Conservation (phyloP, 2,797 vertebrate species). For the Propithecus deckenii region DNA sequence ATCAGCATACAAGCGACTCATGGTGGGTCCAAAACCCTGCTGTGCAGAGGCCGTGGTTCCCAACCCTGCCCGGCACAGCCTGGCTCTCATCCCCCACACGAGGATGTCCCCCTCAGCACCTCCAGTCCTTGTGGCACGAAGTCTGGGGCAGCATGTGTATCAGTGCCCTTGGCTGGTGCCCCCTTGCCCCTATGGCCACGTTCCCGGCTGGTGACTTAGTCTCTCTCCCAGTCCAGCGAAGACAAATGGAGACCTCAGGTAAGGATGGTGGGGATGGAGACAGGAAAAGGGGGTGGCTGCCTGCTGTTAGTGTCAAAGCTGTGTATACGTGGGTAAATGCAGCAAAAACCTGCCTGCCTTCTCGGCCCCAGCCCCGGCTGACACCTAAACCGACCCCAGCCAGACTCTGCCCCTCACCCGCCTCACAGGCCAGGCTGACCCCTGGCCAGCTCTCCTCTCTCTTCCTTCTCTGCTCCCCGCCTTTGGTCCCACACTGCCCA, state of each 20-base stretch:
- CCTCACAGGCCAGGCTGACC: neutral
- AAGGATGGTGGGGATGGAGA: neutral
- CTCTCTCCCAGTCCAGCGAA: neutral
- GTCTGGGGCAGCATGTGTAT: neutral
- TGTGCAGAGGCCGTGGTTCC: neutral
- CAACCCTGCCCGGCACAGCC: neutral
- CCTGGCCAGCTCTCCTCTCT: neutral
- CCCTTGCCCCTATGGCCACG: neutral
- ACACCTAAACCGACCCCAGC: neutral
- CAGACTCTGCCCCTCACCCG: neutral
- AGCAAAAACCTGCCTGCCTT: neutral
- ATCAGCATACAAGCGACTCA: neutral
- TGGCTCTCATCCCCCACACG: neutral
- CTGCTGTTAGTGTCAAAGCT: neutral
- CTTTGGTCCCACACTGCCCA: neutral
- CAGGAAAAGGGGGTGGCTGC: neutral
- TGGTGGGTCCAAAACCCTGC: neutral
- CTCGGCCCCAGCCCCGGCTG: neutral
- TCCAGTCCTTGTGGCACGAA: neutral
- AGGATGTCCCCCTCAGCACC: neutral
- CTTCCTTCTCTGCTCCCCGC: neutral
- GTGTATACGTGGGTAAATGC: neutral
- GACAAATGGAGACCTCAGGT: neutral
- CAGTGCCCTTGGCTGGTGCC: neutral
- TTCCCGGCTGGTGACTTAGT: neutral